Base-by-base conservation (phyloP, 2,888 invertebrate genomes). In the Physocephala rufipes region DNA sequence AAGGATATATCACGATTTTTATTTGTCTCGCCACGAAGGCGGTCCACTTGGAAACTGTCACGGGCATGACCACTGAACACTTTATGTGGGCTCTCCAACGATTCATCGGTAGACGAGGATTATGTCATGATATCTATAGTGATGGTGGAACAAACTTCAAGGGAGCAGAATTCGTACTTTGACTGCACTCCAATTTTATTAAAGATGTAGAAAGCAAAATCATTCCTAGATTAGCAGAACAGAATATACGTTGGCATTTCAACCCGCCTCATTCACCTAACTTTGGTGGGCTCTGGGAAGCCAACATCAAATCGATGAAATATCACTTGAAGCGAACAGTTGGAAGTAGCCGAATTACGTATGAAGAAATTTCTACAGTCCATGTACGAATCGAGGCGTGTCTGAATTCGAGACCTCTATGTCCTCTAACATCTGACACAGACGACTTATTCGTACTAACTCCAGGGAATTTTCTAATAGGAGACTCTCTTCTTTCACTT, bases 1-100 rank as follows among this genome's bases (percentile, higher is more conserved):
- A 75, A 61, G 72, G 70, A 2, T 73, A 74, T n/a, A 74, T 73
- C 2, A 70, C 67, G 1, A 47, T 72, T 19, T 75, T 74, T n/a
- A 68, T 74, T 43, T 73, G 74, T 51, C 30, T 75, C 1, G 53
- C 73, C 26, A 71, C 72, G 3, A 73, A 72, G 7, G 71, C 72
- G 2, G 62, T 73, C 4, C 71, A 75, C 21, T 55, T 74, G 26
- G 68, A 73, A 59, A 70, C 74, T 7, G 73, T 73, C 0, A 70
- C 73, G 28, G 68, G 64, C 2, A 55, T 73, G 70, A n/a, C 63
- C 16, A 70, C 71, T 7, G 71, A 72, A 45, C 30, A 43, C 47
- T 73, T 71, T 58, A 28, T 71, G 16, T 55, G 49, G 15, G 70
- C 73, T 5, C 24, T 73, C 0, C 49, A 73, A 1, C 70, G 71